Conservation (phyloP, 2,113 vertebrate species). For the Aptenodytes patagonicus region DNA sequence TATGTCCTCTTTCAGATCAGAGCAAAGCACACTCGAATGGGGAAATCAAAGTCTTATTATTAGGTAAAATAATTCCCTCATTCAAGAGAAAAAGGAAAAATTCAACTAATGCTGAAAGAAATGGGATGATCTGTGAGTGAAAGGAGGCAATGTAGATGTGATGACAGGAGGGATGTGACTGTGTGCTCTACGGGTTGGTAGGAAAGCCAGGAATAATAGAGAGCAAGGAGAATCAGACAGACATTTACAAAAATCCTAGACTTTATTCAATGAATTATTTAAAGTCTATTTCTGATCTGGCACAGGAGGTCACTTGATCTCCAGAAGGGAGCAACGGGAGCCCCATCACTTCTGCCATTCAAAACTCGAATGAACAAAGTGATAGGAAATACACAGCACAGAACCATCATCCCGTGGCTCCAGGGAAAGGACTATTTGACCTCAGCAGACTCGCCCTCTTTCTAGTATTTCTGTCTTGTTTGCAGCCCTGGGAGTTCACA, state of each 20-base stretch:
- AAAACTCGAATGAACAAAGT: accelerated
- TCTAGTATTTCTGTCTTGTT: not conserved
- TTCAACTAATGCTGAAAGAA: not conserved
- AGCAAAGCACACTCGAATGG: not conserved
- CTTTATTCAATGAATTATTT: conserved; percentile 66
- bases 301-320: conserved; percentile 30
- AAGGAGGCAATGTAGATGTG: not conserved
- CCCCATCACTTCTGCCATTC: not conserved
- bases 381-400: not conserved
- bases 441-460: not conserved
- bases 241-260: conserved; percentile 45
- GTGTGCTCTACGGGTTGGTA: not conserved
- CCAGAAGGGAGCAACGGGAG: not conserved
- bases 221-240: conserved; percentile 50
- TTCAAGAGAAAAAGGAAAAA: not conserved
- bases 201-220: not conserved
- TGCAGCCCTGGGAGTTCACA: not conserved
- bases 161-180: not conserved
- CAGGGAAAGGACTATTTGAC: not conserved
- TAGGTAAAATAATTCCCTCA: conserved; percentile 21
- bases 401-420: accelerated
- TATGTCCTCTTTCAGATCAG: not conserved
- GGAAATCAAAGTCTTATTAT: conserved; percentile 11
- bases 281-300: conserved; percentile 51
- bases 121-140: not conserved